Percentiles rank a stretch among this genome's conserved stretches.
Conservation (phyloP, 1,140 invertebrate species). For the Tribolium castaneum region DNA sequence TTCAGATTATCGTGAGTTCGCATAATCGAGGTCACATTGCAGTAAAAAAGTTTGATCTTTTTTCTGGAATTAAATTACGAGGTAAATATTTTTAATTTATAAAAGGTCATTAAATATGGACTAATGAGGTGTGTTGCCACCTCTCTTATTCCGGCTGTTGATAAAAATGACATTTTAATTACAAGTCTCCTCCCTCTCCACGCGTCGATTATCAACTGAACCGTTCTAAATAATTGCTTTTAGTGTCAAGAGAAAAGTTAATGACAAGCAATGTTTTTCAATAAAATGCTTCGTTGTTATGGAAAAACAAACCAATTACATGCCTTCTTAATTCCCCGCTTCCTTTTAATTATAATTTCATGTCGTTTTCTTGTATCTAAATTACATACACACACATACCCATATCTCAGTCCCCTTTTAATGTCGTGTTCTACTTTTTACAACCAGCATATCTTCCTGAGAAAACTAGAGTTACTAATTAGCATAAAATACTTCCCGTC, state of each 20-base stretch:
- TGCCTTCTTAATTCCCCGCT: background rate
- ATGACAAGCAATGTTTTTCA: background rate
- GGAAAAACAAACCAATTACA: background rate
- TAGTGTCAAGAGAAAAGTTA: background rate
- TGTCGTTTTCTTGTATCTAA: background rate
- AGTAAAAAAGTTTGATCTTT: background rate
- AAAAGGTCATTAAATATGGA: background rate
- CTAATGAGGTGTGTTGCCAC: constrained; percentile 3
- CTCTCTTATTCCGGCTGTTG: background rate
- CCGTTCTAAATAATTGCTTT: background rate
- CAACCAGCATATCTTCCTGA: background rate
- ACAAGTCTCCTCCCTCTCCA: background rate
- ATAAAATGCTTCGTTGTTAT: background rate
- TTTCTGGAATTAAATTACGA: background rate
- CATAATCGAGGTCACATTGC: background rate
- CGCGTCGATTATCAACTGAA: background rate
- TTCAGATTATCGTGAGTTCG: too few relatives aligned
- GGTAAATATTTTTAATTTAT: background rate
- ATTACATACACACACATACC: background rate
- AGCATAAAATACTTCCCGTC: background rate
- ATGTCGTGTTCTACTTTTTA: background rate
- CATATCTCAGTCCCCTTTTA: background rate
- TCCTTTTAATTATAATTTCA: background rate
- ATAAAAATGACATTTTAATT: constrained; percentile 25
- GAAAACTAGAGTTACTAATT: background rate